These are phyloP conservation scores for Theristicus caerulescens DNA, from an alignment of 2,113 vertebrate genomes.

Conservation along the genomic window DNA sequence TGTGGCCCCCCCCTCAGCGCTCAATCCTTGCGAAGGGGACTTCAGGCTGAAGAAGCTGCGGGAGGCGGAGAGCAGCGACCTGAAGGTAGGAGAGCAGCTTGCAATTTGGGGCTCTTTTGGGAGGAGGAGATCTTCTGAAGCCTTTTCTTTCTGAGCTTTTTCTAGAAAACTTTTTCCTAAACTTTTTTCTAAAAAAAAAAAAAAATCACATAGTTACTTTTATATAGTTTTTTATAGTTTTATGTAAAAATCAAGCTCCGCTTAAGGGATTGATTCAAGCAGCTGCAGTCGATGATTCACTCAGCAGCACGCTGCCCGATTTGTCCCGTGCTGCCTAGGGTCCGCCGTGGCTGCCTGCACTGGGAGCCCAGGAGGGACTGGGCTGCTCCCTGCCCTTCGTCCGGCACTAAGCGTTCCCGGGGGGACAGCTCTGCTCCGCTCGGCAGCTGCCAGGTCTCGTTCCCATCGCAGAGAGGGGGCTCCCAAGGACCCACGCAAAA, in stretches of 20 bases:
- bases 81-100: conserved; percentile 83
- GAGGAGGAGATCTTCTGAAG: background rate
- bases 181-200: background rate
- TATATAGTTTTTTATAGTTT: too few relatives aligned
- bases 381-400: conserved; percentile 19
- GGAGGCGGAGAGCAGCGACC: conserved; percentile 81
- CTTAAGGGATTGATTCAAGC: background rate
- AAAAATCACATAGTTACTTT: background rate
- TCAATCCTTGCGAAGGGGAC: conserved; percentile 91
- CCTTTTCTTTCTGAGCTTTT: background rate
- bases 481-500: background rate
- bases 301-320: background rate
- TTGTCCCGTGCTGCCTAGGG: background rate
- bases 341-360: background rate
- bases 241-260: background rate
- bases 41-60: conserved; percentile 87
- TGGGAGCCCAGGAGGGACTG: background rate
- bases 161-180: background rate
- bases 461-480: background rate
- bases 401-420: background rate
- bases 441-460: background rate
- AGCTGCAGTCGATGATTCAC: conserved; percentile 27
- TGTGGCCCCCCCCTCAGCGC: conserved; percentile 87
- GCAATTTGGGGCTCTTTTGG: background rate
- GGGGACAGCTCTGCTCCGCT: background rate